Percentiles rank a stretch among this genome's conserved stretches.
These are phyloP conservation scores for Trematomus bernacchii DNA, from an alignment of 2,797 vertebrate genomes.

Conservation along the genomic window DNA sequence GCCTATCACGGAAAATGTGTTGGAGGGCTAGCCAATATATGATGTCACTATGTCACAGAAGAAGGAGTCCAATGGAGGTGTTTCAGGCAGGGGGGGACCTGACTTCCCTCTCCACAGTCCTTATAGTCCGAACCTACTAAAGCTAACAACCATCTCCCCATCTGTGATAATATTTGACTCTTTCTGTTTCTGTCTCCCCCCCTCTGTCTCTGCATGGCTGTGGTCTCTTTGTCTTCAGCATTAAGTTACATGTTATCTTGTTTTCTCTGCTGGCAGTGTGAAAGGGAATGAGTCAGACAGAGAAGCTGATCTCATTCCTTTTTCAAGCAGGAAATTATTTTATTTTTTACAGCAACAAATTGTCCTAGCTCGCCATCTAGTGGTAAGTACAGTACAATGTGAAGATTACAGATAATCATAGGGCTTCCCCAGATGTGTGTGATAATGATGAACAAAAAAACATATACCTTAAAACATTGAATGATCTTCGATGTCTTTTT, in stretches of 20 bases:
- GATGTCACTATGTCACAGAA: no score
- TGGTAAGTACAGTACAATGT: constrained; percentile 24
- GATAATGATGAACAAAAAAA: background rate
- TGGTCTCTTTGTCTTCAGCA: background rate
- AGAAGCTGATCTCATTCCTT: constrained; percentile 24
- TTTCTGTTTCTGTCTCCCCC: background rate
- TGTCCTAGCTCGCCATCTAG: constrained; percentile 64
- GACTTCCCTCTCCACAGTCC: background rate
- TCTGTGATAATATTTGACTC: constrained; percentile 49
- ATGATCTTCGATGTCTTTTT: no score
- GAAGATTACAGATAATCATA: background rate
- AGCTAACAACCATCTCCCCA: constrained; percentile 16
- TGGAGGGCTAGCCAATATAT: no score
- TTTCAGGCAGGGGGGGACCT: background rate
- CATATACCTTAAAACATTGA: no score
- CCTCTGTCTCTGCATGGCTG: background rate
- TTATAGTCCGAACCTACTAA: constrained; percentile 11
- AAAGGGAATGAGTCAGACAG: constrained; percentile 43
- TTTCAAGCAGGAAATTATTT: background rate
- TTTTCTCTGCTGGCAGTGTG: constrained; percentile 9
- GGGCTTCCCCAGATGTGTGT: background rate
- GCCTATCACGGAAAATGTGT: no score
- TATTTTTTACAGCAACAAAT: background rate
- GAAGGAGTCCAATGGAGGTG: no score
- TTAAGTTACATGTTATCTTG: constrained; percentile 37